These are phyloP conservation scores for Phalacrocorax pelagicus DNA, from an alignment of 2,113 vertebrate species.

Conservation along the genomic window DNA sequence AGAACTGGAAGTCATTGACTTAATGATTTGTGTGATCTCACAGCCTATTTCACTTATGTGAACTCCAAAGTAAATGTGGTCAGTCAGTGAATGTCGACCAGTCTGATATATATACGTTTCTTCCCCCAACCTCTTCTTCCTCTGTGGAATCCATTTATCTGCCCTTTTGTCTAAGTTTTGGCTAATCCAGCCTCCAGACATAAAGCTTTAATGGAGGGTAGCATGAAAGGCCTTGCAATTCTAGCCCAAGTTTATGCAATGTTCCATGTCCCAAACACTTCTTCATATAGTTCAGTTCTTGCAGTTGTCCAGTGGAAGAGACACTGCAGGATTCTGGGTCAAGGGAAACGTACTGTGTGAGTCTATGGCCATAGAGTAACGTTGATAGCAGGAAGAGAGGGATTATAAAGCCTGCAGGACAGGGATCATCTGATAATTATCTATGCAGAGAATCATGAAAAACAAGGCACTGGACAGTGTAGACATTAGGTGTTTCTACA, in stretches of 20 bases:
- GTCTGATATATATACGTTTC: neutral
- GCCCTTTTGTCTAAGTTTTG: neutral
- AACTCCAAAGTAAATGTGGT: neutral
- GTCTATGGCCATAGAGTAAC: neutral
- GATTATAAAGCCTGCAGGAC: neutral
- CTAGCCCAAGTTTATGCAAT: neutral
- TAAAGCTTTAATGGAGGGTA: neutral
- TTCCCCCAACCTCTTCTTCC: neutral
- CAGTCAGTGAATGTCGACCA: neutral
- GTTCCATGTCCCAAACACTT: neutral
- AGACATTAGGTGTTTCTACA: neutral
- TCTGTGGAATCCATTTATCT: neutral
- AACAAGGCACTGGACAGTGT: neutral
- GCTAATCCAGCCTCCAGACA: neutral
- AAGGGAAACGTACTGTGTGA: neutral
- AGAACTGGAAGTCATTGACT: neutral
- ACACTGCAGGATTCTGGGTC: neutral
- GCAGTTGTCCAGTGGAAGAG: neutral
- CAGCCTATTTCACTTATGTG: neutral
- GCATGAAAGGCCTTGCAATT: neutral
- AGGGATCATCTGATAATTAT: neutral
- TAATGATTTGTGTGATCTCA: neutral
- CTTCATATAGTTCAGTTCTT: neutral
- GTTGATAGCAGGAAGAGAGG: neutral
- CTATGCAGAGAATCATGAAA: neutral